These are phyloP conservation scores for Nannoperca obscura DNA, from an alignment of 2,797 vertebrate species.

Conservation along the genomic window DNA sequence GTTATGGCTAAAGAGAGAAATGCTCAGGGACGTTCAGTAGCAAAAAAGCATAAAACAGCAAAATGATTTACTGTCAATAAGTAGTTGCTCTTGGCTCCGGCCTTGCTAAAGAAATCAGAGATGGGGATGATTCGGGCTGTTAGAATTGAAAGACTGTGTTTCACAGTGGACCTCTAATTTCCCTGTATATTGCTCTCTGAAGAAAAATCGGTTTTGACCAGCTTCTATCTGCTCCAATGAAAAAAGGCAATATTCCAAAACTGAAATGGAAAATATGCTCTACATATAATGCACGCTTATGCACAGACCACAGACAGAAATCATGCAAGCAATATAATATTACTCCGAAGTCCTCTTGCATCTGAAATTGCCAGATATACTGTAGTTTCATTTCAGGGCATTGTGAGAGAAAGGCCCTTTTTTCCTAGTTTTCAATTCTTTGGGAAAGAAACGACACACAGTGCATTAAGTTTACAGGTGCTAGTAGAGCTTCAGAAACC, in stretches of 20 bases:
- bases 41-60: conserved; percentile 65
- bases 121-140: conserved; percentile 77
- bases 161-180: conserved; percentile 76
- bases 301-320: conserved; percentile 55
- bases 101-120: conserved; percentile 70
- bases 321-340: conserved; percentile 42
- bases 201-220: conserved; percentile 70
- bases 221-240: conserved; percentile 65
- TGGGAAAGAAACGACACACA: conserved; percentile 17
- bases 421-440: conserved; percentile 10
- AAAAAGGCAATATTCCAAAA: conserved; percentile 59
- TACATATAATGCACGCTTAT: conserved; percentile 51
- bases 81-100: conserved; percentile 80
- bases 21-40: conserved; percentile 75
- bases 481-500: conserved; percentile 49
- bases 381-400: conserved; percentile 16
- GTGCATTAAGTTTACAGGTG: conserved; percentile 51
- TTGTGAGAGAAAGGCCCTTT: neutral
- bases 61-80: conserved; percentile 83
- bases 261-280: conserved; percentile 71
- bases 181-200: conserved; percentile 72
- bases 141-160: conserved; percentile 73
- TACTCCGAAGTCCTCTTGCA: conserved; percentile 24
- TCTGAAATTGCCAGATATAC: conserved; percentile 31
- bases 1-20: conserved; percentile 62